Conservation (phyloP, 2,888 invertebrate genomes). For the Asteroscopus sphinx region DNA sequence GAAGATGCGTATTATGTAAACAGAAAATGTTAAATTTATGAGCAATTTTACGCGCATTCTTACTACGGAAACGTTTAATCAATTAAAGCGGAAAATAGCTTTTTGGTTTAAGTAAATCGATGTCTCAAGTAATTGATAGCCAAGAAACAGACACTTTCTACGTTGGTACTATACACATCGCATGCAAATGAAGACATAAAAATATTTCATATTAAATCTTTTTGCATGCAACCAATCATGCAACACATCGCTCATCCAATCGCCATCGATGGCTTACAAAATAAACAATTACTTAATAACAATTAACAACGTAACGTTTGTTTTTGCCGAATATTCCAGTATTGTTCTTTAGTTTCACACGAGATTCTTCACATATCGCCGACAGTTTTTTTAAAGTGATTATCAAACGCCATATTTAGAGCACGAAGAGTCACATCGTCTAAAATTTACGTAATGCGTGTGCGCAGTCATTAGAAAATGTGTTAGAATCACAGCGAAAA, state of each 20-base stretch:
- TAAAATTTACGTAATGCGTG: constrained; percentile 70
- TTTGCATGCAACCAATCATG: no score
- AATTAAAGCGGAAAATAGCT: constrained; percentile 37
- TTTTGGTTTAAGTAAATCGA: constrained; percentile 28
- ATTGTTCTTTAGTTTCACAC: constrained; percentile 61
- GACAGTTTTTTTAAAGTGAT: constrained; percentile 58
- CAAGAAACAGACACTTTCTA: constrained; percentile 41
- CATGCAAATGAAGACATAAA: no score
- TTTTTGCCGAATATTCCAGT: constrained; percentile 25
- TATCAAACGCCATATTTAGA: constrained; percentile 71
- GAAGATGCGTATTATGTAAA: constrained; percentile 33
- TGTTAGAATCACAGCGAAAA: constrained; percentile 37
- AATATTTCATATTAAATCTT: no score
- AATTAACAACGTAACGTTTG: constrained; percentile 1
- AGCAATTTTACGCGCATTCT: constrained; percentile 21
- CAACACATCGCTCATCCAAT: constrained; percentile 6
- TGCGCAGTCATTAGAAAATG: constrained; percentile 38
- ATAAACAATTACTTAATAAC: constrained; percentile 8
- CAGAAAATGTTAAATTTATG: constrained; percentile 20
- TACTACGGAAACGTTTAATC: constrained; percentile 29
- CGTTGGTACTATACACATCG: not conserved
- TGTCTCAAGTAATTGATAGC: constrained; percentile 12
- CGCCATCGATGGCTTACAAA: constrained; percentile 7
- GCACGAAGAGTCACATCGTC: constrained; percentile 64
- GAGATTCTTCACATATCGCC: constrained; percentile 51